Conservation (phyloP, 2,888 invertebrate species). For the Rhynchonema sp. region DNA sequence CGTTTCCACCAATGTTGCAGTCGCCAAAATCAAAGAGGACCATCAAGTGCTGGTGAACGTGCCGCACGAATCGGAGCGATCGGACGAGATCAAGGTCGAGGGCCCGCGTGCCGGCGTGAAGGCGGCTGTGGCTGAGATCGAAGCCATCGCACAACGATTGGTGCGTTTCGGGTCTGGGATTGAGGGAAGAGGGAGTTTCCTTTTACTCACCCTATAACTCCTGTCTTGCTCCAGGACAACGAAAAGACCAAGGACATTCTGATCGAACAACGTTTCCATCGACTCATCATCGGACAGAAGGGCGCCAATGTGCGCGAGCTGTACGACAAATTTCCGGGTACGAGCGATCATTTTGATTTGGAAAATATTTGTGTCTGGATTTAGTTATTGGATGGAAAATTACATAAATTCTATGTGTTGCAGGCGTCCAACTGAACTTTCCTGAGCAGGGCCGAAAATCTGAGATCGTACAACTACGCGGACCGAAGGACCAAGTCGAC, state of each 20-base stretch:
- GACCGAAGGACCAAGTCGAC: conserved; percentile 87
- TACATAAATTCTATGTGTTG: too few relatives aligned
- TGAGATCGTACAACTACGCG: conserved; percentile 78
- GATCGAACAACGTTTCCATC: conserved; percentile 84
- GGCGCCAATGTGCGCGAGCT: conserved; percentile 84
- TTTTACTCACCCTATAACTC: too few relatives aligned
- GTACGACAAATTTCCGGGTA: conserved; percentile 70
- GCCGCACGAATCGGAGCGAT: conserved; percentile 49
- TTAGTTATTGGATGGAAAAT: too few relatives aligned
- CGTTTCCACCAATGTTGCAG: conserved; percentile 31
- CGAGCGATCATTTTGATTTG: conserved; percentile 1
- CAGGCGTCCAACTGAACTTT: conserved; percentile 13
- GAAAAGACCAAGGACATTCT: conserved; percentile 83
- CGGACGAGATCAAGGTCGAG: conserved; percentile 67
- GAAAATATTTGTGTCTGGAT: neutral
- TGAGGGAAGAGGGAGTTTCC: too few relatives aligned
- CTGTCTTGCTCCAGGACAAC: conserved; percentile 42
- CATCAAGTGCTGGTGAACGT: conserved; percentile 78
- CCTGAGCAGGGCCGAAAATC: conserved; percentile 48
- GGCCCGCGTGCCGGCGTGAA: conserved; percentile 69
- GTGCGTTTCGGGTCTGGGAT: too few relatives aligned
- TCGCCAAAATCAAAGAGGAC: conserved; percentile 82
- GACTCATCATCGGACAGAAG: conserved; percentile 72
- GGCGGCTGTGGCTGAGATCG: conserved; percentile 47
- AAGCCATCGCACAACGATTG: conserved; percentile 36